Percentiles rank a stretch among this genome's conserved stretches.
Evolutionary conservation across 2,113 vertebrate genomes (phyloP).

Genomic region (Hucho hucho): DNA sequence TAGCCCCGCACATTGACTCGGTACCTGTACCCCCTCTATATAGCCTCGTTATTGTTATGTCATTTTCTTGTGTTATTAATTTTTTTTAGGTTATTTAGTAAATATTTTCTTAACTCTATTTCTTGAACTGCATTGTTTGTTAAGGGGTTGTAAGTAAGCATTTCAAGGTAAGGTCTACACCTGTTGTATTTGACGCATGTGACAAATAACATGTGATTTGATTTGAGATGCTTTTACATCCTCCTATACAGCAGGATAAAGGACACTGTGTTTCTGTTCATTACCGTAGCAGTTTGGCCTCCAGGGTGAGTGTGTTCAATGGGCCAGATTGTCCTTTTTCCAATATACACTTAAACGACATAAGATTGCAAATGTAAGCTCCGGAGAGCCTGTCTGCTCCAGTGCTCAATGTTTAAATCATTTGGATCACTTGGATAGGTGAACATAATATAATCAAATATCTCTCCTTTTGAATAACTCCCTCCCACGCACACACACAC

Average conservation of each 20-base stretch:
- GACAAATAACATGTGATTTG: too few species aligned
- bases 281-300: constrained; percentile 85
- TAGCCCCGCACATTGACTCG: too few species aligned
- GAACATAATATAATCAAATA: constrained; percentile 71
- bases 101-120: too few species aligned
- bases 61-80: too few species aligned
- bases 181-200: too few species aligned
- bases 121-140: too few species aligned
- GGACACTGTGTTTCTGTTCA: constrained; percentile 88
- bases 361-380: constrained; percentile 74
- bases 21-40: too few species aligned
- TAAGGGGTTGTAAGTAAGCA: too few species aligned
- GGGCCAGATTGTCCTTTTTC: constrained; percentile 80
- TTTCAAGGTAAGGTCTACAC: too few species aligned
- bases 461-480: constrained; percentile 63
- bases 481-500: constrained; percentile 47
- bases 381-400: constrained; percentile 66
- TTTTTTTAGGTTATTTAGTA: too few species aligned
- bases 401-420: constrained; percentile 64
- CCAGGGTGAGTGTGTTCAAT: constrained; percentile 82
- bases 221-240: constrained; percentile 59
- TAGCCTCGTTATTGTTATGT: too few species aligned
- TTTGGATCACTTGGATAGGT: constrained; percentile 69
- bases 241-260: constrained; percentile 79
- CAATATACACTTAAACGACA: constrained; percentile 77